phyloP scores from a whole-genome alignment of 2,888 invertebrate species.

The Lycophotia porphyrea region DNA sequence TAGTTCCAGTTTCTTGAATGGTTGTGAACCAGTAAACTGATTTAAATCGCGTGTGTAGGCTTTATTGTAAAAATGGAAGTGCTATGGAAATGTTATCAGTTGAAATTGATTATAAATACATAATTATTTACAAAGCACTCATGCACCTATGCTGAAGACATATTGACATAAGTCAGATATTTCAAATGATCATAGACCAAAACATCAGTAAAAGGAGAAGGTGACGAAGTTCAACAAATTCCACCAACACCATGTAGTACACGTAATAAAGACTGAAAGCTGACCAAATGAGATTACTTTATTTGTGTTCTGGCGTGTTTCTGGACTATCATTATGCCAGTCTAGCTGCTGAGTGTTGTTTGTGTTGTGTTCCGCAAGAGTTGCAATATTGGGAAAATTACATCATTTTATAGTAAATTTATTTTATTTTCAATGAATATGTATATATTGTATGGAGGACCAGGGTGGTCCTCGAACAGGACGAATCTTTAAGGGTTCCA shows the following conservation, averaged over 20 bases:
- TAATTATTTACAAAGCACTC: background rate
- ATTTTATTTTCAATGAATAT: too few species aligned
- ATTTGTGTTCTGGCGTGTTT: background rate
- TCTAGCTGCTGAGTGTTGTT: too few species aligned
- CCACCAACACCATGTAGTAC: too few species aligned
- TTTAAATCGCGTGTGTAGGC: background rate
- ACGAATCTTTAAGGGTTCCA: too few species aligned
- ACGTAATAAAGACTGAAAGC: too few species aligned
- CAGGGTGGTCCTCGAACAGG: too few species aligned
- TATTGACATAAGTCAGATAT: constrained; percentile 5
- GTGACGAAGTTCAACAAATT: background rate
- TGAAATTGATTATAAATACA: background rate
- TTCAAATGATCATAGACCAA: constrained; percentile 12
- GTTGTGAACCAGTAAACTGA: background rate
- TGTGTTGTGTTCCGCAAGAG: too few species aligned
- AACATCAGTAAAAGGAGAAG: background rate
- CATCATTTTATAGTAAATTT: too few species aligned
- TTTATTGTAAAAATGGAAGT: background rate
- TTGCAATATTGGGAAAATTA: too few species aligned
- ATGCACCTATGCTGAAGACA: background rate
- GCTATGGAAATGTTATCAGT: background rate
- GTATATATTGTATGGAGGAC: too few species aligned
- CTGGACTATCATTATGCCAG: background rate
- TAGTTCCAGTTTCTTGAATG: constrained; percentile 1
- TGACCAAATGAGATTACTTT: background rate